These are phyloP conservation scores for Peromyscus polionotus DNA, from an alignment of 2,113 vertebrate species.

Conservation along the genomic window DNA sequence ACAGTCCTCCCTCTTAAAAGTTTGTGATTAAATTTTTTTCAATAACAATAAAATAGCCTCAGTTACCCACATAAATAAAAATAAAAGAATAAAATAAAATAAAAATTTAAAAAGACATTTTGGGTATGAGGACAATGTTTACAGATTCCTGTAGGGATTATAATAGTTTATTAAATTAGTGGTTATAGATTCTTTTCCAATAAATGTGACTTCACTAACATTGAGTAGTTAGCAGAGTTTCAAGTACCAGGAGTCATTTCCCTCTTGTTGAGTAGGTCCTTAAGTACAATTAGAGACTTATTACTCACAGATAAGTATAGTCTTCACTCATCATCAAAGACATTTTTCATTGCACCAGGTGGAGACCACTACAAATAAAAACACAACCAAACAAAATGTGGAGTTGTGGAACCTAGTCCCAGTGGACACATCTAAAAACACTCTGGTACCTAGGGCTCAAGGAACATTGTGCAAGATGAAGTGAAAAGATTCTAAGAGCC, in stretches of 20 bases:
- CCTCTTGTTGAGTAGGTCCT: background rate
- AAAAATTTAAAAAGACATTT: background rate
- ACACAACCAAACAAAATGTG: background rate
- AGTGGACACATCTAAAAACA: background rate
- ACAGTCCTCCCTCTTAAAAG: background rate
- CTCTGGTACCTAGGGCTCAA: background rate
- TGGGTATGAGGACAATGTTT: background rate
- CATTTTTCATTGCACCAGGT: background rate
- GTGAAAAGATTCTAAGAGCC: background rate
- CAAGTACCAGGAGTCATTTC: background rate
- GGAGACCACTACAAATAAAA: background rate
- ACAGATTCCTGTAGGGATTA: background rate
- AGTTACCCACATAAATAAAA: background rate
- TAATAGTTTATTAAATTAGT: background rate
- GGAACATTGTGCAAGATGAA: background rate
- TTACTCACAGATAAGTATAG: background rate
- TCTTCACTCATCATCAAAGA: background rate
- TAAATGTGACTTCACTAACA: background rate
- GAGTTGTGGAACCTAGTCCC: background rate
- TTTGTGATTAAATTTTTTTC: background rate
- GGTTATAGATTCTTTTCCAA: background rate
- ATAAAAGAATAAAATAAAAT: background rate
- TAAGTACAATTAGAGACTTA: background rate
- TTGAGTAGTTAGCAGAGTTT: background rate
- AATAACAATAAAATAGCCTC: background rate